Conservation (phyloP, 1,140 invertebrate genomes). For the Agrypnia vestita region DNA sequence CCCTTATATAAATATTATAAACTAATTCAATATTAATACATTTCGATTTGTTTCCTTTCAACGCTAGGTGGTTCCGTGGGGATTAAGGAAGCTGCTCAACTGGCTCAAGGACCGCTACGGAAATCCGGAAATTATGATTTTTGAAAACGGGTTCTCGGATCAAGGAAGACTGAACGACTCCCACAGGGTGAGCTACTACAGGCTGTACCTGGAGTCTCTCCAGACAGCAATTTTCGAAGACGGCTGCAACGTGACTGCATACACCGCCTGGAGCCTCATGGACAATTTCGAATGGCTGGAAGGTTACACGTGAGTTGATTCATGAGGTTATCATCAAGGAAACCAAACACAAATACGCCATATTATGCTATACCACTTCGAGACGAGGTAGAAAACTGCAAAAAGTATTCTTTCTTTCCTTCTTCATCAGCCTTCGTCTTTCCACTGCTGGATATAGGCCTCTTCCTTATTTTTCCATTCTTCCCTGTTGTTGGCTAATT, state of each 20-base stretch:
- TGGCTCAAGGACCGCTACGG: conserved; percentile 68
- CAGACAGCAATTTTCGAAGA: conserved; percentile 59
- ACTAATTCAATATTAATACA: background rate
- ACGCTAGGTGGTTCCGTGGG: conserved; percentile 63
- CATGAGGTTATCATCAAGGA: no score
- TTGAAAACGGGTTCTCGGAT: conserved; percentile 79
- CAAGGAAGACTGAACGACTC: conserved; percentile 70
- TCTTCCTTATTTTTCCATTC: no score
- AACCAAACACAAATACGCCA: no score
- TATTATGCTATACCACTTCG: no score
- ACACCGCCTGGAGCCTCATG: conserved; percentile 76
- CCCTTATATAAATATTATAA: no score
- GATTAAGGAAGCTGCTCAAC: conserved; percentile 62
- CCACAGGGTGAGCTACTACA: conserved; percentile 65
- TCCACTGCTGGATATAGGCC: no score
- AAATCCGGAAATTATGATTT: conserved; percentile 74
- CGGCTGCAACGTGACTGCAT: conserved; percentile 72
- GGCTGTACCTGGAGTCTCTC: conserved; percentile 71
- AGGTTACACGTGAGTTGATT: conserved; percentile 48
- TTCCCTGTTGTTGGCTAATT: no score
- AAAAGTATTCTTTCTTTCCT: no score
- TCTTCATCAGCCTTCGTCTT: no score
- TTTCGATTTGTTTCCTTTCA: background rate
- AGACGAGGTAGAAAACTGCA: no score
- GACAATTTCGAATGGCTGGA: conserved; percentile 77